Evolutionary conservation across 2,113 vertebrate genomes (phyloP), one percentile per base, ranked within the genome.

Genomic region (Erythrocebus patas): DNA sequence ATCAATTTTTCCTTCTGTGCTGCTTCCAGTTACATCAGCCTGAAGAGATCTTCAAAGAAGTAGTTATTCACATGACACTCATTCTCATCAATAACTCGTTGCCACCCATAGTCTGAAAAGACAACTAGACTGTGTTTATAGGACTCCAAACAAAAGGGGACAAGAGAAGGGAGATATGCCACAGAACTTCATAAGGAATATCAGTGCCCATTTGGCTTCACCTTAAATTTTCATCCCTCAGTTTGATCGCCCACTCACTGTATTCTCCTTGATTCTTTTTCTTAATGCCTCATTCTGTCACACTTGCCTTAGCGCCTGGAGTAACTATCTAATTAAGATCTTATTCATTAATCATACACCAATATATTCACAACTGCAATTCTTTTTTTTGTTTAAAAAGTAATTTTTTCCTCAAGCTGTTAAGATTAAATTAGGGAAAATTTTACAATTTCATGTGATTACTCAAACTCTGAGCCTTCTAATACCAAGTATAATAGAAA

Each of bases 1-100:
- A 97, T 97, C 96, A 95, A 79, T 95, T 96, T 89, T 48, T 95
- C 85, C 91, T 97, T 96, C 93, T 96, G 96, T 85, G 75, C 66
- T 90, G 76, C 89, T 96, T 95, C 82, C 91, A 68, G 89, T 72
- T 88, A 70, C 84, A 88, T 89, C 38, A 79, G 78, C 23, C 84
- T 91, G 68, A 95, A 97, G 91, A 97, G 82, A 87, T 79, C 97
- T 76, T 97, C 97, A 95, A 66, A 96, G 90, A 95, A 80, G 84
- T 30, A 96, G 92, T 82, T 94, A 80, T 50, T 96, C 90, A 95
- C 64, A n/a, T 40, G 38, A 45, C 52, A 83, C 35, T 72, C 86
- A 48, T 35, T 90, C 64, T 68, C 64, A 91, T 95, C 87, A 95
- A 82, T 89, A 95, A 87, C 95, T 95, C 72, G 55, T 95, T 96